phyloP scores from a whole-genome alignment of 2,113 vertebrate species.

The Hippocampus zosterae region DNA sequence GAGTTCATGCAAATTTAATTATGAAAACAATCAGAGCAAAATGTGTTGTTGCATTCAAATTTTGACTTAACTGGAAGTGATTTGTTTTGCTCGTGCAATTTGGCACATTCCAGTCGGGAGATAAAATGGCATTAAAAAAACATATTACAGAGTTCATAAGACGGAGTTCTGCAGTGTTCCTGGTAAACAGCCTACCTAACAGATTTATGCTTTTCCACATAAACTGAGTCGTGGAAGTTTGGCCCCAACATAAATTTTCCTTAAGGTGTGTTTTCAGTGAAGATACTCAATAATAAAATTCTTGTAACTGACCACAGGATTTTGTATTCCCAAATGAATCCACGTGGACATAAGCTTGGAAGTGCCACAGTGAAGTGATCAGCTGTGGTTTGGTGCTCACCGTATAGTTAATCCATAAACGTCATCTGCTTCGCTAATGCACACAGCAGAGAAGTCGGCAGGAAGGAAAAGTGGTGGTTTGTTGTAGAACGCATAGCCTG shows the following conservation, averaged over 20 bases:
- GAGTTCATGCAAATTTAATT: neutral
- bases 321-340: neutral
- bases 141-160: neutral
- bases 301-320: neutral
- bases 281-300: slow-evolving; percentile 2
- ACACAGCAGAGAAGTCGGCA: slow-evolving; percentile 4
- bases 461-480: neutral
- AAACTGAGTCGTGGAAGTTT: neutral
- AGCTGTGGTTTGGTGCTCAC: slow-evolving; percentile 21
- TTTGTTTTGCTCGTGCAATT: neutral
- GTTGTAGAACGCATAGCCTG: neutral
- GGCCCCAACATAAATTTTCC: neutral
- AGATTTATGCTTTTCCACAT: slow-evolving; percentile 3
- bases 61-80: neutral
- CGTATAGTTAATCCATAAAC: slow-evolving; percentile 15
- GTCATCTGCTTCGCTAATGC: slow-evolving; percentile 23
- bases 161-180: neutral
- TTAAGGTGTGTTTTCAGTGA: neutral
- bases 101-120: neutral
- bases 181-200: neutral
- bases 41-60: neutral
- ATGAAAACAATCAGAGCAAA: neutral
- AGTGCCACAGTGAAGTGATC: slow-evolving; percentile 12
- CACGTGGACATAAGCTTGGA: slow-evolving; percentile 6
- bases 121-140: neutral